phyloP scores from a whole-genome alignment of 2,888 invertebrate species.

The Drosophila cognata region DNA sequence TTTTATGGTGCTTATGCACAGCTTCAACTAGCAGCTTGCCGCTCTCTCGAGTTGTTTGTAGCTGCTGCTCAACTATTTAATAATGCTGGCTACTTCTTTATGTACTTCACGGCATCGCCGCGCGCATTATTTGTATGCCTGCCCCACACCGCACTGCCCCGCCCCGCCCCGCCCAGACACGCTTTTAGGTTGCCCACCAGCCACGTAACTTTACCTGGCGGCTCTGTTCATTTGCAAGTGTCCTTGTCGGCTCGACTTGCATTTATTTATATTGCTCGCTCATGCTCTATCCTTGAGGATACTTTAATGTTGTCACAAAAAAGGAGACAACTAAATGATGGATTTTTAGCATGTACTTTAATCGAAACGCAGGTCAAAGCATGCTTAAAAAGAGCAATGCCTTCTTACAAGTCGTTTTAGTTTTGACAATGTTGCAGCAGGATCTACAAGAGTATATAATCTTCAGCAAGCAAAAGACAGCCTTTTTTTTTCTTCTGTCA shows the following conservation, averaged over 20 bases:
- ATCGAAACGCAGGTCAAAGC: background rate
- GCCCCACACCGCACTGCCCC: background rate
- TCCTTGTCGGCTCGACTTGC: conserved; percentile 38
- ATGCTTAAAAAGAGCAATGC: background rate
- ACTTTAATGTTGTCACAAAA: background rate
- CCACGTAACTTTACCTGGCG: conserved; percentile 38
- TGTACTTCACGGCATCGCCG: conserved; percentile 47
- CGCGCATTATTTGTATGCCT: conserved; percentile 51
- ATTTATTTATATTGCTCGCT: conserved; percentile 41
- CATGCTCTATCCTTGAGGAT: background rate
- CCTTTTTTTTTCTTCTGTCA: background rate
- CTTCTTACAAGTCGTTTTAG: background rate
- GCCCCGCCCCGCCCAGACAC: too few species aligned
- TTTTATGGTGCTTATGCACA: conserved; percentile 58
- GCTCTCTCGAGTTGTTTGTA: conserved; percentile 59
- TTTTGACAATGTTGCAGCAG: background rate
- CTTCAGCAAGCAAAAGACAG: conserved; percentile 1
- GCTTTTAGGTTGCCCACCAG: conserved; percentile 10
- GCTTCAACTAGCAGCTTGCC: conserved; percentile 4
- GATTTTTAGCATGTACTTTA: background rate
- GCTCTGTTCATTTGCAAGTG: conserved; percentile 73
- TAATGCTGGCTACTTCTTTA: conserved; percentile 69
- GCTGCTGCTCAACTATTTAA: conserved; percentile 74
- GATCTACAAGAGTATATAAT: conserved; percentile 2
- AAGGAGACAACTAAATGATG: background rate